phyloP scores from a whole-genome alignment of 2,797 vertebrate genomes.

The Paratrypauchen microcephalus region DNA sequence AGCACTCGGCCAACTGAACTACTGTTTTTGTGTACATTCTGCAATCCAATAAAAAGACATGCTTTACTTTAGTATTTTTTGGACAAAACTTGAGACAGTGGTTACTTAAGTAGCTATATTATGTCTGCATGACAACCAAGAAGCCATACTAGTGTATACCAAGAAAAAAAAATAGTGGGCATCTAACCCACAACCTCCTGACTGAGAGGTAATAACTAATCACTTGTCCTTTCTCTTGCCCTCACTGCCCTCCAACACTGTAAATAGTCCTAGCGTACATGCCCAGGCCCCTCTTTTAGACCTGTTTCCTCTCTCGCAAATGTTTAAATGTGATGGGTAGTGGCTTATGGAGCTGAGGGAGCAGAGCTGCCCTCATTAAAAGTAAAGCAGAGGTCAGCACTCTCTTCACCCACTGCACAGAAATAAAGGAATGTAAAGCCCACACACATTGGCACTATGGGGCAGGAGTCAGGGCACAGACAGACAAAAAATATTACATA shows the following conservation, averaged over 20 bases:
- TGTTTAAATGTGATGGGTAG: slow-evolving; percentile 32
- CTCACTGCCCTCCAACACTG: background rate
- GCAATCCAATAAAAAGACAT: no score
- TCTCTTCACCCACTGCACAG: slow-evolving; percentile 62
- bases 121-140: no score
- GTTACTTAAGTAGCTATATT: no score
- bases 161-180: background rate
- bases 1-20: no score
- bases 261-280: background rate
- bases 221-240: background rate
- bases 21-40: no score
- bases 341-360: slow-evolving; percentile 39
- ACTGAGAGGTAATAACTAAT: background rate
- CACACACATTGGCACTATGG: slow-evolving; percentile 6
- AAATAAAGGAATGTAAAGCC: slow-evolving; percentile 55
- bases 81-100: no score
- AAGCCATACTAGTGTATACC: no score
- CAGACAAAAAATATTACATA: slow-evolving; percentile 1
- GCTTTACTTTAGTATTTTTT: no score
- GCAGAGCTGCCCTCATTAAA: slow-evolving; percentile 60
- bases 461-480: slow-evolving; percentile 13
- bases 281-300: background rate
- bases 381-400: slow-evolving; percentile 57
- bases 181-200: background rate
- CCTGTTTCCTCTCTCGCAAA: slow-evolving; percentile 13